Conservation (phyloP, 2,888 invertebrate genomes). For the Microdon myrmicae region DNA sequence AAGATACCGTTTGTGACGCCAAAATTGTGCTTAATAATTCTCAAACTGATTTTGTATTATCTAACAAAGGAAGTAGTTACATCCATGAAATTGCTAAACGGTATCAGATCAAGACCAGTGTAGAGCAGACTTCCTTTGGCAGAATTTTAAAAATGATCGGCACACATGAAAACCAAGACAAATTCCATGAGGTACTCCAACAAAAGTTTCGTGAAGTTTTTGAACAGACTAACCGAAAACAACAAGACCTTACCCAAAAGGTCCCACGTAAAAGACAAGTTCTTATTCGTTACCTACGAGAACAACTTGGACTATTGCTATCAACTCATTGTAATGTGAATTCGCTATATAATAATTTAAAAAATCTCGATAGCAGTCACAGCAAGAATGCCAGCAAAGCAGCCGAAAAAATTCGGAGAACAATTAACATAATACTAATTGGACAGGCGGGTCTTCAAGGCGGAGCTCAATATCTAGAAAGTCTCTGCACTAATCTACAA, state of each 20-base stretch:
- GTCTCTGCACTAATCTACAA: conserved; percentile 63
- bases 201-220: conserved; percentile 61
- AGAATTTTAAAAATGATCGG: conserved; percentile 69
- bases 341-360: conserved; percentile 67
- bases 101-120: conserved; percentile 61
- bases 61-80: conserved; percentile 68
- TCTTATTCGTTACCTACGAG: conserved; percentile 61
- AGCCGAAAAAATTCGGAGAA: conserved; percentile 68
- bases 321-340: conserved; percentile 69
- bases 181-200: conserved; percentile 68
- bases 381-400: conserved; percentile 64
- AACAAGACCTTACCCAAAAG: conserved; percentile 56
- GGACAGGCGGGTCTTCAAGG: conserved; percentile 72
- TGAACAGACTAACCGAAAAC: conserved; percentile 56
- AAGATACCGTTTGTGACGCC: conserved; percentile 62
- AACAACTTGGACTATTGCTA: conserved; percentile 58
- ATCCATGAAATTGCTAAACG: conserved; percentile 63
- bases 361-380: conserved; percentile 67
- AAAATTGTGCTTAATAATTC: conserved; percentile 69
- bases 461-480: conserved; percentile 68
- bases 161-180: conserved; percentile 68
- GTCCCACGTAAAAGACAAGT: conserved; percentile 61
- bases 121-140: conserved; percentile 65
- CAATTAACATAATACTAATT: conserved; percentile 71
- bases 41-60: conserved; percentile 68